phyloP scores from a whole-genome alignment of 92 coral and sea anemone species.

The Pocillopora meandrina region DNA sequence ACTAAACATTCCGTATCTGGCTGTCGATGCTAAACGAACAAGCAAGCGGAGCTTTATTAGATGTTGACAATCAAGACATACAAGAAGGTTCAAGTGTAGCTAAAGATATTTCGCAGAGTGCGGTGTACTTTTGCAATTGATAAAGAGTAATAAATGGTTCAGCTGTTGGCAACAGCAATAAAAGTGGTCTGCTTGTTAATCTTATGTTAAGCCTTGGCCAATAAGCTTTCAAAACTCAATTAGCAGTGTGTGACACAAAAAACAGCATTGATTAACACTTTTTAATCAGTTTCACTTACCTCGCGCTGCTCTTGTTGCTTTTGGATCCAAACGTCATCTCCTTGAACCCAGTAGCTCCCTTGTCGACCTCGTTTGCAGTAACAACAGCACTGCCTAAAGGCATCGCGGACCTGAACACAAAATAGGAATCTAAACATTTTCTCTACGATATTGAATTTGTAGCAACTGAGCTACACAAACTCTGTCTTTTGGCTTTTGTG shows the following conservation, averaged over 20 bases:
- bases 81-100: too few relatives aligned
- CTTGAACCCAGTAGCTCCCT: conserved; percentile 65
- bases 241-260: too few relatives aligned
- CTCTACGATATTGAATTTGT: too few relatives aligned
- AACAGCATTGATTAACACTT: background rate
- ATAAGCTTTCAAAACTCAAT: too few relatives aligned
- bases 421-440: background rate
- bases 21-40: conserved; percentile 9
- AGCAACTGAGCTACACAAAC: too few relatives aligned
- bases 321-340: background rate
- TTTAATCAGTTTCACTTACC: background rate
- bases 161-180: too few relatives aligned
- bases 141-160: too few relatives aligned
- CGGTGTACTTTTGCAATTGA: too few relatives aligned
- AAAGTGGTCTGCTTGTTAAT: too few relatives aligned
- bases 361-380: conserved; percentile 72
- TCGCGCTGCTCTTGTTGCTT: conserved; percentile 6
- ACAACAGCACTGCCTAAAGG: conserved; percentile 73
- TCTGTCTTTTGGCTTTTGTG: too few relatives aligned
- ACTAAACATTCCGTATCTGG: conserved; percentile 39
- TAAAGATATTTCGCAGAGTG: too few relatives aligned
- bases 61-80: background rate
- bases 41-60: background rate
- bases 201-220: too few relatives aligned
- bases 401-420: conserved; percentile 75